Evolutionary conservation across 2,797 vertebrate genomes (phyloP).

Genomic region (Tarsius wallacei): DNA sequence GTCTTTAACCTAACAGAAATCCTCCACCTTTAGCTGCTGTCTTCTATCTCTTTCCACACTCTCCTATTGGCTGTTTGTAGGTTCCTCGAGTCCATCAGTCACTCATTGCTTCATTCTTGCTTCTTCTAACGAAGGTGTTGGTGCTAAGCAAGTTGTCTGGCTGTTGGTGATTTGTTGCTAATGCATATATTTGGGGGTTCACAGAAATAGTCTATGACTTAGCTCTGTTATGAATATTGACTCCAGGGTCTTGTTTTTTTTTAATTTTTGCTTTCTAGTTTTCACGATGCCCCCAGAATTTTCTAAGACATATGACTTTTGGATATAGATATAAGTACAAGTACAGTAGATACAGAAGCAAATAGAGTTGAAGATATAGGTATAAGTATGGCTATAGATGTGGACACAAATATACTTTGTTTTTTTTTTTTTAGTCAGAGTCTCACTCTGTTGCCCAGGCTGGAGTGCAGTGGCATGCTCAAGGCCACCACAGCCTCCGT

Average conservation of each 20-base stretch:
- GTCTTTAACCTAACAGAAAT: neutral
- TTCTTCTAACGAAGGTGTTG: neutral
- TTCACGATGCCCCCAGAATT: neutral
- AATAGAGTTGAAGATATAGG: neutral
- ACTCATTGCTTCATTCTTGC: neutral
- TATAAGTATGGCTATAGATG: neutral
- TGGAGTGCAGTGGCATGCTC: too few species aligned
- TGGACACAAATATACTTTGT: neutral
- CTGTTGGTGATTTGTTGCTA: neutral
- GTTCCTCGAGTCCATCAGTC: neutral
- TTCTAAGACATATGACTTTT: neutral
- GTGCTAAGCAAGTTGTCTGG: neutral
- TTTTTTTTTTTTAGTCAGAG: too few species aligned
- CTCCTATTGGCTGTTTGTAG: neutral
- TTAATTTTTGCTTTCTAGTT: neutral
- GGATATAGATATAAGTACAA: neutral
- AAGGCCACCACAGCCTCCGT: too few species aligned
- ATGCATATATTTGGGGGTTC: neutral
- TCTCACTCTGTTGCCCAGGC: too few species aligned
- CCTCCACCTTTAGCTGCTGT: neutral
- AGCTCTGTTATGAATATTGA: slow-evolving; percentile 29
- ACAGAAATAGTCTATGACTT: neutral
- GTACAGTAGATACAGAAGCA: neutral
- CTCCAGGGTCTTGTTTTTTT: neutral
- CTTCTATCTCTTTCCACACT: neutral